A percentile compares a stretch with the other conserved stretches of the same genome.
These are phyloP conservation scores for Apodemus speciosus DNA, from an alignment of 2,113 vertebrate genomes.

Conservation along the genomic window DNA sequence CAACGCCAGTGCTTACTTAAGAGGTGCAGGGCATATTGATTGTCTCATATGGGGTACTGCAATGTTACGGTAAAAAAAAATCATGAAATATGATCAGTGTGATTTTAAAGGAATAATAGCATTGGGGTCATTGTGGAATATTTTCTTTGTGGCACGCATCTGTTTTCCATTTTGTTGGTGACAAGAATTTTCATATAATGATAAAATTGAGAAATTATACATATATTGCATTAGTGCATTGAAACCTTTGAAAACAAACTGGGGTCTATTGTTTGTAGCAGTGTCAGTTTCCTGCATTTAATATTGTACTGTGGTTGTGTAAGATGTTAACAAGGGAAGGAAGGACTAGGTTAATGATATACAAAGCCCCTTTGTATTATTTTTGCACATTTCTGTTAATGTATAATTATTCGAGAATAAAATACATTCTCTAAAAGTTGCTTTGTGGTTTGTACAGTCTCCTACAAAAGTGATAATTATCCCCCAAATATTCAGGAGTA, in stretches of 20 bases:
- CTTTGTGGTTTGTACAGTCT: slow-evolving; percentile 9
- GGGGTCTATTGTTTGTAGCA: background rate
- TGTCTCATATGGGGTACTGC: background rate
- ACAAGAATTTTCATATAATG: slow-evolving; percentile 20
- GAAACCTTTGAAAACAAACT: slow-evolving; percentile 14
- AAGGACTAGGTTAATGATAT: background rate
- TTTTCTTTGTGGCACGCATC: slow-evolving; percentile 32
- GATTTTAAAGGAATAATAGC: background rate
- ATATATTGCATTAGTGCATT: background rate
- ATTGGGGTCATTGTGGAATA: background rate
- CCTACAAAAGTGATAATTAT: slow-evolving; percentile 41
- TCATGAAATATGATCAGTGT: background rate
- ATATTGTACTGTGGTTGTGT: background rate
- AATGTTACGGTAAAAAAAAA: background rate
- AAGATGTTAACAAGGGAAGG: background rate
- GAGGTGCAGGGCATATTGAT: slow-evolving; percentile 11
- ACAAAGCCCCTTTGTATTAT: background rate
- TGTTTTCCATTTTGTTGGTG: background rate
- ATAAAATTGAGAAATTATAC: background rate
- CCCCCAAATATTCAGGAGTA: slow-evolving; percentile 37
- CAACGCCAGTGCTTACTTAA: background rate
- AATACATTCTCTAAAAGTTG: background rate
- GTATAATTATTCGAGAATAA: slow-evolving; percentile 53
- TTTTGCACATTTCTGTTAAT: slow-evolving; percentile 55
- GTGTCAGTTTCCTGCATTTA: background rate